phyloP scores from a whole-genome alignment of 2,113 vertebrate genomes.

The Eurypyga helias region DNA sequence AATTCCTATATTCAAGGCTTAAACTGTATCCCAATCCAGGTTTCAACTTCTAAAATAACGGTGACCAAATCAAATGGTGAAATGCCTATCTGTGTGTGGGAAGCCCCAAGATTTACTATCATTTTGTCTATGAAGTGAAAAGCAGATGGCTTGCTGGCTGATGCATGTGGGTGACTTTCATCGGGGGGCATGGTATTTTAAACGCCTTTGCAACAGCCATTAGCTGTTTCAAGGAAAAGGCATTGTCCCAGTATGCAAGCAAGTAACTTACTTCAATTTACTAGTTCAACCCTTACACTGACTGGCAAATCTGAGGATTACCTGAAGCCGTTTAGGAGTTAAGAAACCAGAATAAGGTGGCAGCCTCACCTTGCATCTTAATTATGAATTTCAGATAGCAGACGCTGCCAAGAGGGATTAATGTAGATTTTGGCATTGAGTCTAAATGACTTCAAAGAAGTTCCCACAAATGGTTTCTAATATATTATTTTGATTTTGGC shows the following conservation, averaged over 20 bases:
- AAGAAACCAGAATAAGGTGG: not conserved
- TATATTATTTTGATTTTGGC: not conserved
- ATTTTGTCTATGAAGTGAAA: not conserved
- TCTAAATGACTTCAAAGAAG: not conserved
- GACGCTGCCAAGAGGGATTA: not conserved
- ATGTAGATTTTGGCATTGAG: not conserved
- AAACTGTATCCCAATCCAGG: not conserved
- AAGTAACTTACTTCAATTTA: not conserved
- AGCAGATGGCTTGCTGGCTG: not conserved
- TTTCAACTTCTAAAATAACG: not conserved
- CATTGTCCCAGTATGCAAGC: not conserved
- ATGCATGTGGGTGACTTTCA: not conserved
- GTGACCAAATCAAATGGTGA: not conserved
- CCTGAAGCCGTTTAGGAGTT: not conserved
- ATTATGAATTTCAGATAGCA: not conserved
- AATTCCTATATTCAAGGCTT: not conserved
- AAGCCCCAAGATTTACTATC: not conserved
- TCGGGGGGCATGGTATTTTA: not conserved
- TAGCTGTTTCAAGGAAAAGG: not conserved
- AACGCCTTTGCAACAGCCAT: not conserved
- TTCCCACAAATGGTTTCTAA: not conserved
- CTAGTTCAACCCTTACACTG: not conserved
- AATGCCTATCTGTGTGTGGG: accelerated
- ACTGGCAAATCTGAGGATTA: not conserved
- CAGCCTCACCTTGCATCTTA: not conserved